Percentiles rank a stretch among this genome's conserved stretches.
phyloP scores from a whole-genome alignment of 2,113 vertebrate genomes.

The Triplophysa tibetana region DNA sequence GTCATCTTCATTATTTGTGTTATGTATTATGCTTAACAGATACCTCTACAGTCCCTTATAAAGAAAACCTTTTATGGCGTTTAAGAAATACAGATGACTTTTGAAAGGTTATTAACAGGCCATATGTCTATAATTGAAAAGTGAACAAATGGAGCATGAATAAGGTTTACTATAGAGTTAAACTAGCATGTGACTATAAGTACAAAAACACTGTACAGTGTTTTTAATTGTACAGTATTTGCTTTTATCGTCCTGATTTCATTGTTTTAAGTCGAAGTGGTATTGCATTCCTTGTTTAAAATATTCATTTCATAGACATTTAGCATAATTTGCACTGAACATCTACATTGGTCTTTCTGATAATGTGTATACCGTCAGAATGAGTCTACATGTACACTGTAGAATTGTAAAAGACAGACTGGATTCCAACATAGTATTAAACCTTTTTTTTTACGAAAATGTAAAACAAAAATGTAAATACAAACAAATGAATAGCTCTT shows the following conservation, averaged over 20 bases:
- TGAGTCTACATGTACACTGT: neutral
- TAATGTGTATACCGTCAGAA: neutral
- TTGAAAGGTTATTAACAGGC: neutral
- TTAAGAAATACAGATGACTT: slow-evolving; percentile 2
- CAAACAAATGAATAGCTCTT: neutral
- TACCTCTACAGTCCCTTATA: neutral
- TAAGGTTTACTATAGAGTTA: neutral
- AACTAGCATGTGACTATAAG: neutral
- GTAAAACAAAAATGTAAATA: neutral
- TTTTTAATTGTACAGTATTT: too few species aligned
- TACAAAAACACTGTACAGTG: too few species aligned
- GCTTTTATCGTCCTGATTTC: neutral
- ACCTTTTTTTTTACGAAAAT: neutral
- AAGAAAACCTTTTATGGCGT: neutral
- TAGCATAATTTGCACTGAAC: neutral
- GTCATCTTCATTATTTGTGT: neutral
- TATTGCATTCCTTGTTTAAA: neutral
- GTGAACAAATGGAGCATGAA: neutral
- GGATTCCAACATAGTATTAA: neutral
- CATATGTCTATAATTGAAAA: neutral
- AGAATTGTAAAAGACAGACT: neutral
- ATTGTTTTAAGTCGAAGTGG: neutral
- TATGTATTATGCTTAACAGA: neutral
- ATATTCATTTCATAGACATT: neutral
- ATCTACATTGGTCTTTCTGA: neutral